Base-by-base conservation (phyloP, 1,140 invertebrate genomes). In the Euborellia annulipes region DNA sequence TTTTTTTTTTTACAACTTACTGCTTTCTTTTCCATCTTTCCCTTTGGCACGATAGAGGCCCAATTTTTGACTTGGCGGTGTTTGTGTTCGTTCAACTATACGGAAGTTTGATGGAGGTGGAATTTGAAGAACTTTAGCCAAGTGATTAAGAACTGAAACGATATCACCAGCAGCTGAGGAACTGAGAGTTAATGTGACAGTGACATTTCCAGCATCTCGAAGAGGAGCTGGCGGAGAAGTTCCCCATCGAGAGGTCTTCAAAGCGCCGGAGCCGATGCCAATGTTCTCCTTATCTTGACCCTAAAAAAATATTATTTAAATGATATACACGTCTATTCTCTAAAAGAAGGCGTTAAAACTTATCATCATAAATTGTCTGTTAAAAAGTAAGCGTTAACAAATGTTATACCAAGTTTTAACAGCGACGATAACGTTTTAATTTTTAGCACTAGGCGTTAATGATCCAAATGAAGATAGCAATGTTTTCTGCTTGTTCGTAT, bases 121-220 rank as follows among this genome's bases (percentile, higher is more conserved):
- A 56, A 96, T 86, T 55, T 91, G 84, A 45, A 96, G 64, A 54
- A 96, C 78, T 60, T 91, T 89, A 3, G 91, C 88, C 51, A 96
- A 72, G 62, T 88, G 82, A 53, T 84, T 75, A 18, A 97, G 68
- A 46, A 95, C 87, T 39, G 84, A 83, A 50, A 85, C 74, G 52
- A 96, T 90, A 61, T 96, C 88, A 66, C 94, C 86, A 9, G 89
- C 85, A 43, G 87, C 85, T 46, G 79, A 76, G 44, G 86, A 85
- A 8, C 85, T 88, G 22, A 94, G 63, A 4, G 90, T 95, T 48
- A 97, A 66, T 4, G 90, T 94, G 9, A 96, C 88, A 18, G 88
- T 89, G 36, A 95, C 84, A 66, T 93, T 87, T 53, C 81, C 83
- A 46, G 73, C 75, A 55, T 82, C 80, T 61, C 74, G 79, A 55